These are phyloP conservation scores for Trididemnum clinides DNA, from an alignment of 23 tunicate species.

Conservation along the genomic window DNA sequence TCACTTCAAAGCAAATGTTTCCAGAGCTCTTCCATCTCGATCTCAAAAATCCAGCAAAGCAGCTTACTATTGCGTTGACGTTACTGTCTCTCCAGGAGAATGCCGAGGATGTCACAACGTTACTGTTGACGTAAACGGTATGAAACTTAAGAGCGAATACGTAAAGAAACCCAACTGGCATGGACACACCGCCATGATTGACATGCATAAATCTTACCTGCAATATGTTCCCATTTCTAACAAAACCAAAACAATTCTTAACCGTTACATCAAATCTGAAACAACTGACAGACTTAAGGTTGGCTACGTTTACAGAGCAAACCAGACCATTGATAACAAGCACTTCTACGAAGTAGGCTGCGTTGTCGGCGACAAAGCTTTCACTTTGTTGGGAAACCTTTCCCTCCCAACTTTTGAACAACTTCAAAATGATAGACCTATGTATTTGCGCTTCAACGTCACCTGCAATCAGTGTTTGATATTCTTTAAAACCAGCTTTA, in stretches of 20 bases:
- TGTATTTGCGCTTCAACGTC: background rate
- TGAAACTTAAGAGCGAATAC: background rate
- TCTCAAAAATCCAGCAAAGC: background rate
- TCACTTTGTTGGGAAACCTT: background rate
- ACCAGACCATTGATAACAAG: background rate
- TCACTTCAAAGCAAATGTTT: background rate
- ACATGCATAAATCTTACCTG: background rate
- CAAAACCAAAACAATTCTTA: background rate
- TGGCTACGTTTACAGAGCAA: slow-evolving; percentile 20
- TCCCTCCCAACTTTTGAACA: background rate
- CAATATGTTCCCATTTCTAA: background rate
- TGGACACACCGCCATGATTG: background rate
- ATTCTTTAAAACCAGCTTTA: background rate
- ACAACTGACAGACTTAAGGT: background rate
- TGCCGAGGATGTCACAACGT: background rate
- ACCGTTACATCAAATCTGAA: background rate
- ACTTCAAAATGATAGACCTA: too few species aligned
- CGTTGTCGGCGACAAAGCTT: background rate
- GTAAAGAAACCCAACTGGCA: background rate
- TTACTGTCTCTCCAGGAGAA: background rate
- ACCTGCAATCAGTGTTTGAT: slow-evolving; percentile 21
- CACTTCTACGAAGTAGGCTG: slow-evolving; percentile 12
- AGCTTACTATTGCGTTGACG: background rate
- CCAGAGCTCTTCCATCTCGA: background rate
- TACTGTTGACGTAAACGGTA: background rate